phyloP scores from a whole-genome alignment of 2,113 vertebrate genomes.

The Nannospalax galili region DNA sequence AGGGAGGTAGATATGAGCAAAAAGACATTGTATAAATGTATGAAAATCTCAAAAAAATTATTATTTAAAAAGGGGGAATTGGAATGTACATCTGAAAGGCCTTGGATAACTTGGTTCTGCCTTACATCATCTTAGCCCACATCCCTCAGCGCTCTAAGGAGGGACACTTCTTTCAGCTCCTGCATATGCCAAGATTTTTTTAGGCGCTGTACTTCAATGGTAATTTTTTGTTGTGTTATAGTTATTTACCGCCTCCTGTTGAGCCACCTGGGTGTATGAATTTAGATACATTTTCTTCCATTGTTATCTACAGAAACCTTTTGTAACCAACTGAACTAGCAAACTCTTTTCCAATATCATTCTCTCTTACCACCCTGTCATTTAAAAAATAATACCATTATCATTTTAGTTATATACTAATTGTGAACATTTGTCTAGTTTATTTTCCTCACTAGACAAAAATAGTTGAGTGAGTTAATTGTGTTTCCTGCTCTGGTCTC shows the following conservation, averaged over 20 bases:
- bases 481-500: background rate
- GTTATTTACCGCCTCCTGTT: background rate
- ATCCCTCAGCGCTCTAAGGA: background rate
- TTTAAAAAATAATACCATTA: background rate
- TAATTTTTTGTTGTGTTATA: background rate
- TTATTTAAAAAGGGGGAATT: no score
- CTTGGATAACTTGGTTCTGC: background rate
- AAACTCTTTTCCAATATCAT: background rate
- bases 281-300: background rate
- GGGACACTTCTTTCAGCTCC: background rate
- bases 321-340: background rate
- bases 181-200: background rate
- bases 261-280: background rate
- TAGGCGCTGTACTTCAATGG: background rate
- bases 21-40: no score
- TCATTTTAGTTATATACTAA: background rate
- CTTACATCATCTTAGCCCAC: background rate
- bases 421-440: background rate
- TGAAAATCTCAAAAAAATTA: no score
- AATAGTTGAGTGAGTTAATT: background rate
- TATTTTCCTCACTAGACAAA: background rate
- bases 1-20: no score
- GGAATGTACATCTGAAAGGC: no score
- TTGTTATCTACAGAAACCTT: background rate
- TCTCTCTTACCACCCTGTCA: background rate